Conservation (phyloP, 2,888 invertebrate species). For the Cephus sareptanus region DNA sequence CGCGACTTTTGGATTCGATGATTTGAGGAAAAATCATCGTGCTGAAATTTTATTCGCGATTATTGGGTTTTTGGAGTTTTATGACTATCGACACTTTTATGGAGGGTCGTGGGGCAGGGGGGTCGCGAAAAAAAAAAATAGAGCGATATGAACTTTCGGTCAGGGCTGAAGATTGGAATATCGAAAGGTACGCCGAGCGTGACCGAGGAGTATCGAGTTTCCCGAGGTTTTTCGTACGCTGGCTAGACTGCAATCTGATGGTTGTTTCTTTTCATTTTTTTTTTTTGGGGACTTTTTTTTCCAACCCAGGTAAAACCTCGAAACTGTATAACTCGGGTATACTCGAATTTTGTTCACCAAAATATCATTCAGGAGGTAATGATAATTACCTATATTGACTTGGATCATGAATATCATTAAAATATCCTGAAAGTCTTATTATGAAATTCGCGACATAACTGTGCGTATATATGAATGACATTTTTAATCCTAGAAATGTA, state of each 20-base stretch:
- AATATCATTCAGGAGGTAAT: neutral
- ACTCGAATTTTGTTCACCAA: neutral
- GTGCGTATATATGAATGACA: neutral
- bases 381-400: neutral
- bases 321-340: neutral
- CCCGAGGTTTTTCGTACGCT: neutral
- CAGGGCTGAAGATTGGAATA: conserved; percentile 23
- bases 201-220: conserved; percentile 20
- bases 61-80: neutral
- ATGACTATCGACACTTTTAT: neutral
- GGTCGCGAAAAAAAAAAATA: neutral
- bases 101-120: neutral
- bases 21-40: neutral
- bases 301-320: neutral
- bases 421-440: neutral
- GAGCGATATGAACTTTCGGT: neutral
- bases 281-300: neutral
- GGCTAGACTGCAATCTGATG: neutral
- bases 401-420: neutral
- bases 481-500: neutral
- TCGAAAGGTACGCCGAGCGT: conserved; percentile 33
- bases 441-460: neutral
- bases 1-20: neutral
- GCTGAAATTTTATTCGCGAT: neutral
- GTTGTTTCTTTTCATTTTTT: neutral